A percentile compares a stretch with the other conserved stretches of the same genome.
phyloP scores from a whole-genome alignment of 2,888 invertebrate species.

The Aphidius colemani region DNA sequence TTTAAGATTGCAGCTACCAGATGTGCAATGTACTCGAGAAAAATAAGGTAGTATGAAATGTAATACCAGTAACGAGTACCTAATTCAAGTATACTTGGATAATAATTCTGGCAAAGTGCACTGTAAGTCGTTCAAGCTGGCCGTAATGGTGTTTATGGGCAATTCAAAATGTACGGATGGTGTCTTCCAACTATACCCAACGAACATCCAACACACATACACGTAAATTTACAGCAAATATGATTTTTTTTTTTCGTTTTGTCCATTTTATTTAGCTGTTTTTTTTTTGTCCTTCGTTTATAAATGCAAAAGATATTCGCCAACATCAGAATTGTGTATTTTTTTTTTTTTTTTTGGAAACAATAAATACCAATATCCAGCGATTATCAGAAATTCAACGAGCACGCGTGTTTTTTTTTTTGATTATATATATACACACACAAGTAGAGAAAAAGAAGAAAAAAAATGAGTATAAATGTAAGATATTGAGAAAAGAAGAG shows the following conservation, averaged over 20 bases:
- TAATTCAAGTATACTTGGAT: conserved; percentile 52
- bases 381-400: too few relatives aligned
- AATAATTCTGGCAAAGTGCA: conserved; percentile 54
- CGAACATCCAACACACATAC: too few relatives aligned
- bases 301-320: background rate
- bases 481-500: background rate
- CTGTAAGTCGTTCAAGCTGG: conserved; percentile 50
- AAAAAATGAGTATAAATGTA: too few relatives aligned
- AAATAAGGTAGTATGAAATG: conserved; percentile 40
- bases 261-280: conserved; percentile 21
- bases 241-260: conserved; percentile 14
- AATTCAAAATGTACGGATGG: conserved; percentile 41
- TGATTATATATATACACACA: too few relatives aligned
- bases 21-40: background rate
- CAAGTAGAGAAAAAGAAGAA: too few relatives aligned
- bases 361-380: background rate
- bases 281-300: conserved; percentile 9
- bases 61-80: conserved; percentile 55
- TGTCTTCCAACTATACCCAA: conserved; percentile 23
- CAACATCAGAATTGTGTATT: background rate
- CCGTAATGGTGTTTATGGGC: conserved; percentile 57
- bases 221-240: too few relatives aligned
- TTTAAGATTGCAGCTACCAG: too few relatives aligned
- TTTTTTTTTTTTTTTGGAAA: conserved; percentile 3
- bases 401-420: too few relatives aligned